These are phyloP conservation scores for Metridium senile DNA, from an alignment of 92 coral and sea anemone species.

Conservation along the genomic window DNA sequence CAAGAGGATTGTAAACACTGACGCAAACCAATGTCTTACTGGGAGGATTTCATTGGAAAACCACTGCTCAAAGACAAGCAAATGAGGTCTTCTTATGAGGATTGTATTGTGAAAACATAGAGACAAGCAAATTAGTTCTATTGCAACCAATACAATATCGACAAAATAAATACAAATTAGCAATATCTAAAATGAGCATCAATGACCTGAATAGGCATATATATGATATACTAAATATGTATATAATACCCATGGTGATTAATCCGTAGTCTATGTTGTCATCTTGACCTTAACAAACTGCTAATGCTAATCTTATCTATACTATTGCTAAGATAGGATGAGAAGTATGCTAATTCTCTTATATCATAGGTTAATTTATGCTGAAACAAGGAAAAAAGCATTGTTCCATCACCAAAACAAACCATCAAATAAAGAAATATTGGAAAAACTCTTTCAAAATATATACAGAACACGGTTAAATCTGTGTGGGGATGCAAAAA, in stretches of 20 bases:
- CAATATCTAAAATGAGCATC: not conserved
- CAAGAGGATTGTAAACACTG: no score
- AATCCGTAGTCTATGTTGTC: not conserved
- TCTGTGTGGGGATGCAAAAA: not conserved
- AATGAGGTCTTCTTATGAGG: no score
- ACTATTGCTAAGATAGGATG: not conserved
- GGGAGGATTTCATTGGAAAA: no score
- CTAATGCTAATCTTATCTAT: slow-evolving; percentile 10
- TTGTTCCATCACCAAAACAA: not conserved
- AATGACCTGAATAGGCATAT: not conserved
- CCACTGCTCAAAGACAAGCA: no score
- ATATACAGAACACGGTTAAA: not conserved
- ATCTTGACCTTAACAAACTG: slow-evolving; percentile 5
- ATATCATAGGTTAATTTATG: slow-evolving; percentile 5
- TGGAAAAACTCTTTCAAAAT: no score
- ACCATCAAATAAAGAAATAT: not conserved
- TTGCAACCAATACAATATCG: not conserved
- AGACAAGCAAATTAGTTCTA: no score
- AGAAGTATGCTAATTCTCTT: not conserved
- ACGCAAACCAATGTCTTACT: no score
- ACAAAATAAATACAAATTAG: not conserved
- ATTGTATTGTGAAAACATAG: no score
- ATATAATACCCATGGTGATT: not conserved
- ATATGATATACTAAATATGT: not conserved
- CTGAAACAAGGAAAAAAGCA: not conserved